Conservation (phyloP, 2,888 invertebrate species). For the Drosophila nr. perissopoda region DNA sequence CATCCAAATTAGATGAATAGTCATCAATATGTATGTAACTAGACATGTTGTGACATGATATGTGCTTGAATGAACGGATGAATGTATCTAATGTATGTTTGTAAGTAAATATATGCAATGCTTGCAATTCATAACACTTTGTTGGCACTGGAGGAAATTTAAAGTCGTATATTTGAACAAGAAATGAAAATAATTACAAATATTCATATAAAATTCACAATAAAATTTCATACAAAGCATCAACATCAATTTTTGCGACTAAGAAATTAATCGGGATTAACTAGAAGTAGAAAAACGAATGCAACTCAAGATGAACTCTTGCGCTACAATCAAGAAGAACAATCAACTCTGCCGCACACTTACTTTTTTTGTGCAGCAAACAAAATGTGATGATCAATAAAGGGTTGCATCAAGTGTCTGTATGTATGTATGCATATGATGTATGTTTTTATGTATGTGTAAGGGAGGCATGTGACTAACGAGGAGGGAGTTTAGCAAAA, state of each 20-base stretch:
- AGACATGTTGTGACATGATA: slow-evolving; percentile 1
- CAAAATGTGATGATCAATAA: slow-evolving; percentile 17
- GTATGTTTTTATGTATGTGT: background rate
- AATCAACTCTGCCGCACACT: background rate
- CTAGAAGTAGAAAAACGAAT: background rate
- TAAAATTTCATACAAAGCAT: background rate
- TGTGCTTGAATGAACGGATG: background rate
- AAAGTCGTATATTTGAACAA: background rate
- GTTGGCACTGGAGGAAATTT: background rate
- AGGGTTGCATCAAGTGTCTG: slow-evolving; percentile 20
- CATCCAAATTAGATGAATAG: slow-evolving; percentile 24
- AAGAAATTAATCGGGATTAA: background rate
- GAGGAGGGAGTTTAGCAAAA: background rate
- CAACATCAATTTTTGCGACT: background rate
- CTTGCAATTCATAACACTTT: background rate
- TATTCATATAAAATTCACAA: background rate
- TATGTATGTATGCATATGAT: background rate
- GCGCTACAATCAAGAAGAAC: background rate
- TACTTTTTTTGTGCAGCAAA: too few relatives aligned
- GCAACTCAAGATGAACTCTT: slow-evolving; percentile 14
- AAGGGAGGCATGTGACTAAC: background rate
- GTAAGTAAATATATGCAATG: background rate
- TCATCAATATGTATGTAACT: background rate
- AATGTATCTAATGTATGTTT: background rate
- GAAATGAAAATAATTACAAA: background rate